Base-by-base conservation (phyloP, 1,140 invertebrate species). In the Harpegnathos saltator region DNA sequence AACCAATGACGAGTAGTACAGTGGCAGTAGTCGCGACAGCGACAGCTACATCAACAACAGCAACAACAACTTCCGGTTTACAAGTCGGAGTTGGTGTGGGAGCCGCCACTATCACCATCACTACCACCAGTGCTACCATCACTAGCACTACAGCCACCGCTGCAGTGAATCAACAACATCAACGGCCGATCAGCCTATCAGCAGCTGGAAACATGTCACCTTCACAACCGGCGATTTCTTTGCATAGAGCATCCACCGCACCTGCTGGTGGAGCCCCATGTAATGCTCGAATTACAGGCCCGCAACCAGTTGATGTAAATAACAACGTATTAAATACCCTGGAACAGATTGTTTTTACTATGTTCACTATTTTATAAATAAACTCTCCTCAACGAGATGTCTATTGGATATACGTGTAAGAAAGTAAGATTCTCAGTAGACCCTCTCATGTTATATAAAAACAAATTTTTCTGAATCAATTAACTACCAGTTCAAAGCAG, bases 221-320 rank as follows among this genome's bases (percentile, higher is more conserved):
- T 14, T 86, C 92, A 17, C 91, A 91, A 68, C 90, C 92, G 29
- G 89, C 91, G 2, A 93, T 92, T 17, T 93, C 91, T 0, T 86
- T 93, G 59, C 92, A 94, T 61, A 88, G 92, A 52, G 91, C 92
- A 59, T 89, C 94, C 68, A 91, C 93, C 80, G 83, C 94, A 75
- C 91, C 95, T 77, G 89, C 92, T 63, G 89, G 95, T 77, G 92
- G 94, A 5, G 88, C 93, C 54, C 93, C 92, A 9, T 93, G 92
- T 59, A 94, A 92, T 48, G 94, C 95, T 71, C 95, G 96, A 48
- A 98, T 99, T 85, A 98, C 98, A 17, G 97, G 96, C 17, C 98
- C 98, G 4, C 96, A 98, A 89, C 98, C 98, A 83, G 98, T 98
- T 89, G 97, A 98, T 95, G 98, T 98, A 95, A 96, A 95, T 95